Evolutionary conservation across 2,888 invertebrate species (phyloP), one percentile per base, ranked within the genome.

Genomic region (Lepetodrilus schrolli): DNA sequence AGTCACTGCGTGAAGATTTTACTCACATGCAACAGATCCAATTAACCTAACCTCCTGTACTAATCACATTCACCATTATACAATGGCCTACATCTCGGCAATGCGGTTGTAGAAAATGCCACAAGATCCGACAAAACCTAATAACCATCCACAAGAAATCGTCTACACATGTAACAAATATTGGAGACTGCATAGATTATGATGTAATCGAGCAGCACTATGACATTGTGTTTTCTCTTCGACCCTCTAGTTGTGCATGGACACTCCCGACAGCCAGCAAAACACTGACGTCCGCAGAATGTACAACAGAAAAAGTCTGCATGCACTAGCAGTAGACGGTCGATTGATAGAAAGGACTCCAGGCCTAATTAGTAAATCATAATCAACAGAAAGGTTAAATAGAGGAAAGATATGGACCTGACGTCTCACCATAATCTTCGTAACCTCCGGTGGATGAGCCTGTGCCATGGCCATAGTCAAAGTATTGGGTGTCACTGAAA

Each of bases 401-500:
- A 50, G 13, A 23, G 20, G 13, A 50, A 23, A 23, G 50, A 13
- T 20, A 50, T 50, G 26, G 13, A 50, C 21, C 50, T 23, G 50
- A 26, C 17, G 30, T 43, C 68, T 68, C 47, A 68, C 75, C 50
- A 21, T 72, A 75, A 47, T 75, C 75, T 69, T 76, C 76, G 37
- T 76, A 76, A 26, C 50, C 58, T 5, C 68, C 65, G 30, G 75
- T 73, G n/a, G 78, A 74, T 21, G 75, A 76, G 68, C 80, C 78
- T 47, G 81, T 70, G 10, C 85, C 84, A 76, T 85, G 83, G 36
- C 85, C 85, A 78, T 86, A 86, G 51, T 86, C 86, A 80, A 84
- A 86, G 71, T 84, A 86, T 72, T 86, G 85, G 30, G 86, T 82
- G 38, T 85, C 86, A 51, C 85, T 85, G 76, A 17, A 81, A 80